Percentiles rank a stretch among this genome's conserved stretches.
Conservation (phyloP, 2,797 vertebrate species). For the Acipenser transmontanus region DNA sequence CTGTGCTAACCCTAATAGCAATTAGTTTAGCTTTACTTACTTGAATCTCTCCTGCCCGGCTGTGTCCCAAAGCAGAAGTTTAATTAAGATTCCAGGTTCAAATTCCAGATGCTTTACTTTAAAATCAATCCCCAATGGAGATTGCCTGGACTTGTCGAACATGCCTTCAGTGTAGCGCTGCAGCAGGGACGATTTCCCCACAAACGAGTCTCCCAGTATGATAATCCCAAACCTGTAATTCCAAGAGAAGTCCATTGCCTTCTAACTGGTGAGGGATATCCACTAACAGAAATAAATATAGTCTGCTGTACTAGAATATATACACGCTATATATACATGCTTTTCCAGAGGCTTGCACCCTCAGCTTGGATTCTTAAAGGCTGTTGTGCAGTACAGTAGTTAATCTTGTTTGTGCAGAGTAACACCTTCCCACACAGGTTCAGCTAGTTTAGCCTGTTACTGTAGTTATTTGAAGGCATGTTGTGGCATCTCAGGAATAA, state of each 20-base stretch:
- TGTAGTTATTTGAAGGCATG: too few relatives aligned
- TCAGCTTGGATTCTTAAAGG: too few relatives aligned
- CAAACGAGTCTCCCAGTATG: constrained; percentile 28
- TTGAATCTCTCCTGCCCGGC: constrained; percentile 33
- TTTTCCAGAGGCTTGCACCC: too few relatives aligned
- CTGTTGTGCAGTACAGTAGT: too few relatives aligned
- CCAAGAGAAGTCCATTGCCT: constrained; percentile 22
- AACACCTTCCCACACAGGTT: too few relatives aligned
- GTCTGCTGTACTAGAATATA: too few relatives aligned
- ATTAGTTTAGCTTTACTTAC: constrained; percentile 14
- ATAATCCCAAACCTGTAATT: constrained; percentile 28
- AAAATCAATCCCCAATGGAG: constrained; percentile 32
- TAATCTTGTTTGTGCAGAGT: too few relatives aligned
- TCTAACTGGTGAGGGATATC: not conserved
- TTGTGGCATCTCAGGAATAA: too few relatives aligned
- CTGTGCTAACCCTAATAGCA: too few relatives aligned
- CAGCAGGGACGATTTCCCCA: constrained; percentile 29
- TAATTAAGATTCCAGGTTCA: constrained; percentile 25
- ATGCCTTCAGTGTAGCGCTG: constrained; percentile 30
- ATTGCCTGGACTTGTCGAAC: constrained; percentile 23
- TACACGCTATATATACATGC: too few relatives aligned
- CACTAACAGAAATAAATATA: too few relatives aligned
- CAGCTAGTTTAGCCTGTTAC: too few relatives aligned
- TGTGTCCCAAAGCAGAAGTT: constrained; percentile 34
- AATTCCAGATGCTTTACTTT: constrained; percentile 27